These are phyloP conservation scores for Reticulitermes lucifugus DNA, from an alignment of 2,888 invertebrate genomes.

Conservation along the genomic window DNA sequence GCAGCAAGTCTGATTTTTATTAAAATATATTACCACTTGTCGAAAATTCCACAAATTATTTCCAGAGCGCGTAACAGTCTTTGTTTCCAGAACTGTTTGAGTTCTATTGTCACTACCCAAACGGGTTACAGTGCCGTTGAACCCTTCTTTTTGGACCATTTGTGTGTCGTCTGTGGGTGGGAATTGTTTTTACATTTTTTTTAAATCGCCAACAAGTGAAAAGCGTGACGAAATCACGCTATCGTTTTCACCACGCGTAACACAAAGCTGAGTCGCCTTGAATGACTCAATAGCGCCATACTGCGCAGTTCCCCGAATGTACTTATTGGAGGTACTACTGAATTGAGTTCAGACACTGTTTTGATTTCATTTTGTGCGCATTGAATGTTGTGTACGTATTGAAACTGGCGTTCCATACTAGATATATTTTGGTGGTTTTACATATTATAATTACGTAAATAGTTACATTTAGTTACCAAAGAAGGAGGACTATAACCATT, in stretches of 20 bases:
- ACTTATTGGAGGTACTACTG: not conserved
- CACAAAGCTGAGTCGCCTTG: not conserved
- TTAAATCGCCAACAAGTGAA: not conserved
- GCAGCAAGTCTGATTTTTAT: too few relatives aligned
- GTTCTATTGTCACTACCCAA: too few relatives aligned
- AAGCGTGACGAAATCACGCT: not conserved
- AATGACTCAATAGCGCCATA: constrained; percentile 13
- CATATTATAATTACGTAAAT: too few relatives aligned
- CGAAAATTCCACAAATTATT: too few relatives aligned
- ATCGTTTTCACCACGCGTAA: not conserved
- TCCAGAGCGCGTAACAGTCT: too few relatives aligned
- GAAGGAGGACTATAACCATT: not conserved
- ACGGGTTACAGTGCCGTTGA: too few relatives aligned
- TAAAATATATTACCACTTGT: too few relatives aligned
- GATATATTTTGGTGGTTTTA: too few relatives aligned
- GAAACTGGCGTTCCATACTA: too few relatives aligned
- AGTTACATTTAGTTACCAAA: not conserved
- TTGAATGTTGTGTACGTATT: too few relatives aligned
- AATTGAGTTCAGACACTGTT: constrained; percentile 1
- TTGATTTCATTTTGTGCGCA: not conserved
- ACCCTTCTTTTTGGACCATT: too few relatives aligned
- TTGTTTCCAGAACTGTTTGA: too few relatives aligned
- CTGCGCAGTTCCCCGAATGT: constrained; percentile 18
- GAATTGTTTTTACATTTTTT: not conserved
- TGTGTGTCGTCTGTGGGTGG: not conserved